Evolutionary conservation across 2,113 vertebrate species (phyloP), one percentile per base, ranked within the genome.

Genomic region (Felis chaus): DNA sequence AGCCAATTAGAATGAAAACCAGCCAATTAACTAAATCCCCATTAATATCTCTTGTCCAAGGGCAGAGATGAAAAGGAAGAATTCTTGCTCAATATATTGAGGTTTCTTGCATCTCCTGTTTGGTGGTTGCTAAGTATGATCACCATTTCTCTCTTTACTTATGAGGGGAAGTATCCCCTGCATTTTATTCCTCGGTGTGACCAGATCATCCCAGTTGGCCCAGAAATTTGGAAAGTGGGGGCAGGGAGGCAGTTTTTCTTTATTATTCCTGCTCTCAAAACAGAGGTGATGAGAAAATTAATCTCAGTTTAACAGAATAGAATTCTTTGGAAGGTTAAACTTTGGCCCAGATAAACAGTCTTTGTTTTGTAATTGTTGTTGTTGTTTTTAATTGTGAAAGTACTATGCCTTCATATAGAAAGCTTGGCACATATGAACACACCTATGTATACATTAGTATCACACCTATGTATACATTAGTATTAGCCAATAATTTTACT

Each of bases 1-100:
- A 94, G 63, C 68, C 83, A 96, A 81, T 97, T 84, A 90, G 71
- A 36, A 78, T 95, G 57, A 94, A 95, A 96, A 95, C 65, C 74
- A 88, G 69, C 55, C 82, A 94, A 55, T 96, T 92, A 95, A 78
- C 84, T 68, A 92, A 96, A 96, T 85, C 25, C 11, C 27, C 78
- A 57, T 95, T 97, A 96, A 92, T 61, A 55, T 94, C 74, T 92
- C 36, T 50, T 81, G 41, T 96, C 87, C 92, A 68, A 96, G 88
- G 48, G 13, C 50, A 95, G 14, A 33, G 74, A 95, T 80, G 71
- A 95, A 95, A 97, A 39, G 50, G 39, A 96, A 83, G 57, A 39
- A 65, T 68, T 80, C 25, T 71, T 85, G 63, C 36, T 96, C 80
- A 10, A 15, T 92, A 65, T 71, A 21, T 19, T 63, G 61, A 97